Percentiles rank a stretch among this genome's conserved stretches.
Conservation (phyloP, 2,797 vertebrate species). For the Cercopithecus diana region DNA sequence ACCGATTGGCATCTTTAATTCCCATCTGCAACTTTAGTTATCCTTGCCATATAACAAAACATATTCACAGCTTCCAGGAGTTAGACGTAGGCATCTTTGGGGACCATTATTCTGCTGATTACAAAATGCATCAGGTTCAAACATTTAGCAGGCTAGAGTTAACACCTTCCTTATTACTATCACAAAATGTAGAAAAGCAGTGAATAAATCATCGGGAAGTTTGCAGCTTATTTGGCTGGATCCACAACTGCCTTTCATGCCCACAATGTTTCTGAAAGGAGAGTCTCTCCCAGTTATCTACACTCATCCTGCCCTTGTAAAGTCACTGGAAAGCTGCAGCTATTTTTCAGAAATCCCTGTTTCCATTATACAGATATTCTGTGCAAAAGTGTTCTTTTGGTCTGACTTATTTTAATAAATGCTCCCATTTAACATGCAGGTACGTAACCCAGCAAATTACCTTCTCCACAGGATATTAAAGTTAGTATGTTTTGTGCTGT, state of each 20-base stretch:
- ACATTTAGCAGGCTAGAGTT: not conserved
- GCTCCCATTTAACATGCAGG: not conserved
- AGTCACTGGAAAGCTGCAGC: not conserved
- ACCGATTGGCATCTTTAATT: not conserved
- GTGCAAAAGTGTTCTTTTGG: not conserved
- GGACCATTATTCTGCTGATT: not conserved
- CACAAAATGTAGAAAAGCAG: constrained; percentile 53
- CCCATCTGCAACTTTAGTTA: not conserved
- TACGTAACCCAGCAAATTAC: not conserved
- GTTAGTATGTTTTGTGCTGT: not conserved
- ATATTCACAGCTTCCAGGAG: not conserved
- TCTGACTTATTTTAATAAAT: not conserved
- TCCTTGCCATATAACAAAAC: too few relatives aligned
- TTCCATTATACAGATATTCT: not conserved
- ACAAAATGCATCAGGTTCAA: not conserved
- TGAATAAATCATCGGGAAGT: not conserved
- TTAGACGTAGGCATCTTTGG: not conserved
- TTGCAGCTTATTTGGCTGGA: not conserved
- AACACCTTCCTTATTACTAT: constrained; percentile 48
- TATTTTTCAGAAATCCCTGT: not conserved
- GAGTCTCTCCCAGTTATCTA: not conserved
- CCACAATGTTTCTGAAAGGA: not conserved
- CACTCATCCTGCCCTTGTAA: not conserved
- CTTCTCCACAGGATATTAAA: not conserved
- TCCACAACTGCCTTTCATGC: not conserved